Evolutionary conservation across 2,797 vertebrate genomes (phyloP).

Genomic region (Australoheros facetus): DNA sequence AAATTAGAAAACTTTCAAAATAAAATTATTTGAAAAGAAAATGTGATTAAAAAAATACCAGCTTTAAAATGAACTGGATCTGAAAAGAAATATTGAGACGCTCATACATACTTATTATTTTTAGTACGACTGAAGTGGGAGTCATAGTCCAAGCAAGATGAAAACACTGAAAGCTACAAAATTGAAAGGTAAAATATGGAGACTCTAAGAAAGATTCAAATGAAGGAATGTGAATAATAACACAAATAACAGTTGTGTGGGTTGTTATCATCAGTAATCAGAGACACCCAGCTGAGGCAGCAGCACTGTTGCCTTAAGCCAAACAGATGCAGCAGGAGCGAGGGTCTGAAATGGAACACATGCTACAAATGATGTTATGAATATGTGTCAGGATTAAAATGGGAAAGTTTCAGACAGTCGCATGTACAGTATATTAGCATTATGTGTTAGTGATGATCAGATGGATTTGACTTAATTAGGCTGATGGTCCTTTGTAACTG

Average conservation of each 20-base stretch:
- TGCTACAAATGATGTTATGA: neutral
- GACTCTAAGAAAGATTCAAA: neutral
- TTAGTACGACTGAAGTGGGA: neutral
- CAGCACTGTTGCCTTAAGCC: neutral
- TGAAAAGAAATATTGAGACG: too few relatives aligned
- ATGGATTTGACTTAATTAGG: neutral
- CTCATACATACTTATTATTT: neutral
- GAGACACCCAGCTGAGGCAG: slow-evolving; percentile 13
- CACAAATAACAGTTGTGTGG: neutral
- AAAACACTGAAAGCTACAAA: neutral
- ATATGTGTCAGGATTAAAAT: neutral
- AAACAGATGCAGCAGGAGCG: slow-evolving; percentile 11
- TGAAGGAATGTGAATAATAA: neutral
- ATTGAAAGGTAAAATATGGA: neutral
- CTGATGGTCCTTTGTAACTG: neutral
- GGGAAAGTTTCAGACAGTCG: neutral
- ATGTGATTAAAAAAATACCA: neutral
- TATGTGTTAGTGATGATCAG: neutral
- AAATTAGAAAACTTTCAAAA: neutral
- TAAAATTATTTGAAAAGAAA: neutral
- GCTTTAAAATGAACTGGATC: neutral
- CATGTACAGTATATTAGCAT: neutral
- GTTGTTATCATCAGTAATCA: slow-evolving; percentile 18
- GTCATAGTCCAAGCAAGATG: neutral
- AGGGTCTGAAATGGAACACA: neutral